Base-by-base conservation (phyloP, 2,888 invertebrate genomes). In the Amphipoea oculea region DNA sequence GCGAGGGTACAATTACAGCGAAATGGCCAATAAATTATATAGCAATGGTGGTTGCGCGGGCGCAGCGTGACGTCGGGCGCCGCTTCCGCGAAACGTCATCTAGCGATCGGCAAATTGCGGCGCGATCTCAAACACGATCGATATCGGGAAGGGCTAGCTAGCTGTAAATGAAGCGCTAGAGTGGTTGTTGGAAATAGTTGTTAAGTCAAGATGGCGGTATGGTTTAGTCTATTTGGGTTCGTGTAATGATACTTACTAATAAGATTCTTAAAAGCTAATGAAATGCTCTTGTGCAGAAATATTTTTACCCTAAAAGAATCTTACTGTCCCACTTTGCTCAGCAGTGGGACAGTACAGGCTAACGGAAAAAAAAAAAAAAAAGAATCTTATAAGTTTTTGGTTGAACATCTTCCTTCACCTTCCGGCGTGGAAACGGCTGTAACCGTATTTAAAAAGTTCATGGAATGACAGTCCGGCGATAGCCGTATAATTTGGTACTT, bases 81-180 rank as follows among this genome's bases (percentile, higher is more conserved):
- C 89, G 94, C 92, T 96, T 96, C 96, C 94, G 93, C 94, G 96
- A 96, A 96, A 91, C 94, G 92, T 93, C 95, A 94, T 94, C 95
- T 92, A 94, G 92, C 91, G 92, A 92, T 93, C 90, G 90, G 94
- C 93, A 96, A 96, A 96, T 96, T 96, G 95, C 95, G 85, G 89
- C 83, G 87, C 91, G 92, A 95, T 95, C 94, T 89, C 88, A 85
- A 90, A 92, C 96, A 96, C 95, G 95, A 95, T 92, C 95, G 92
- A 95, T 94, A 93, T 94, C 92, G 76, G 60, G 76, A 84, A 82
- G 73, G 77, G 81, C 81, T 87, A 79, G 67, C 82, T 83, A 86
- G 83, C 89, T 77, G 84, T 76, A 82, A 88, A 85, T 85, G 86
- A 76, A 63, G 84, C 51, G 62, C 73, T 60, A 63, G 57, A 83